A percentile compares a stretch with the other conserved stretches of the same genome.
Conservation (phyloP, 2,113 vertebrate species). For the Dissostichus mawsoni region DNA sequence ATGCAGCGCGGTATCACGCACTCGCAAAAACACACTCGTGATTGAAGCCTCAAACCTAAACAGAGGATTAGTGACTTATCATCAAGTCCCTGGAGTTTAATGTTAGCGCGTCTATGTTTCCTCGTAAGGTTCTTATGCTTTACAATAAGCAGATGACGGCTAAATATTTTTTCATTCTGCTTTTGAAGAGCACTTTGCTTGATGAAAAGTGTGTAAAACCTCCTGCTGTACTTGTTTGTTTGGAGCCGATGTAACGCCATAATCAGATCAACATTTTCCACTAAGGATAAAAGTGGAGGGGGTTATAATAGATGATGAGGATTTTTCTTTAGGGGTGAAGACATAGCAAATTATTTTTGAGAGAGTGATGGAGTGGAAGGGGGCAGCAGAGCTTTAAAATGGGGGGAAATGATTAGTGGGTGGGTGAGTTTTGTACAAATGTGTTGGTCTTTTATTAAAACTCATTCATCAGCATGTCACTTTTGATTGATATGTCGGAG, state of each 20-base stretch:
- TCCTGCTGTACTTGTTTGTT: constrained; percentile 72
- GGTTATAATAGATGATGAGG: constrained; percentile 42
- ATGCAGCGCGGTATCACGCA: constrained; percentile 5
- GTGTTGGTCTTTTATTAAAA: constrained; percentile 64
- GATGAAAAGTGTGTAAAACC: constrained; percentile 61
- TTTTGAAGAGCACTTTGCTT: constrained; percentile 72
- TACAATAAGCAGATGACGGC: constrained; percentile 61
- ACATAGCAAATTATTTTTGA: constrained; percentile 21
- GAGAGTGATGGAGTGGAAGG: constrained; percentile 47
- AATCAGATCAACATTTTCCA: constrained; percentile 75
- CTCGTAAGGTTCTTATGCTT: constrained; percentile 71
- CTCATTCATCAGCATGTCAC: constrained; percentile 62
- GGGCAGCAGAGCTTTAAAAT: constrained; percentile 64
- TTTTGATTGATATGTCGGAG: constrained; percentile 37
- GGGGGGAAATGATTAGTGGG: constrained; percentile 43
- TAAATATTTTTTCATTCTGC: constrained; percentile 63
- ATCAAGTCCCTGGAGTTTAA: constrained; percentile 61
- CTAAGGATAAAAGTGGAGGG: constrained; percentile 38
- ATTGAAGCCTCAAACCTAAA: constrained; percentile 70
- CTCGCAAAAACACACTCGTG: constrained; percentile 22
- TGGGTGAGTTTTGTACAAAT: constrained; percentile 14
- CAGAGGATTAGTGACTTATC: constrained; percentile 72
- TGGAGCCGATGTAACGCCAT: constrained; percentile 56
- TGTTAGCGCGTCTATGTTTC: constrained; percentile 62
- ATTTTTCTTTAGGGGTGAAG: constrained; percentile 34